phyloP scores from a whole-genome alignment of 2,113 vertebrate genomes.

The Regulus satrapa region DNA sequence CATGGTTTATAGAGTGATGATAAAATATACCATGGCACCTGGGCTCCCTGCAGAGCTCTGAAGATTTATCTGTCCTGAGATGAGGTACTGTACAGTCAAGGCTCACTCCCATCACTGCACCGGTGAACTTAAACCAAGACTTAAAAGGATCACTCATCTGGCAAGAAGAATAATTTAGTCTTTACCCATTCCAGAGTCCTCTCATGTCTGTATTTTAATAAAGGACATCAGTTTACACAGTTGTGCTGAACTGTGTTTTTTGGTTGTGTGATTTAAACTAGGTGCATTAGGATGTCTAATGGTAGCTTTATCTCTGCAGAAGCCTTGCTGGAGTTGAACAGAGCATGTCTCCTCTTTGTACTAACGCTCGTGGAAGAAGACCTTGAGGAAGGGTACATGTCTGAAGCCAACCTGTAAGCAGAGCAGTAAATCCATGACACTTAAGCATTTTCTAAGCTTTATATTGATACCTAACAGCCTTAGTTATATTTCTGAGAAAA shows the following conservation, averaged over 20 bases:
- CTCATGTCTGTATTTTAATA: constrained; percentile 27
- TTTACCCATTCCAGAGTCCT: neutral
- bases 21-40: constrained; percentile 66
- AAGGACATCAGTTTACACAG: constrained; percentile 54
- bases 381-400: neutral
- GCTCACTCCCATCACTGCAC: neutral
- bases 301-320: neutral
- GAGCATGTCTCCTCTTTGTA: neutral
- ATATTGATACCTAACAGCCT: neutral
- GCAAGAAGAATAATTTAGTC: constrained; percentile 31
- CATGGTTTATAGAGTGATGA: constrained; percentile 67
- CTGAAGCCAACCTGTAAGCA: neutral
- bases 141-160: constrained; percentile 63
- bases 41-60: constrained; percentile 55
- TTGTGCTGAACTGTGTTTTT: constrained; percentile 38
- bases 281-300: neutral
- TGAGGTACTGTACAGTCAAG: constrained; percentile 25
- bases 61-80: constrained; percentile 69
- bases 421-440: neutral
- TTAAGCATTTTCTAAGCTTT: neutral
- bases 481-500: neutral
- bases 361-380: neutral
- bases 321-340: neutral
- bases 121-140: constrained; percentile 47
- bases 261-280: constrained; percentile 31